These are phyloP conservation scores for Acanthoscelides obtectus DNA, from an alignment of 2,888 invertebrate genomes.

Conservation along the genomic window DNA sequence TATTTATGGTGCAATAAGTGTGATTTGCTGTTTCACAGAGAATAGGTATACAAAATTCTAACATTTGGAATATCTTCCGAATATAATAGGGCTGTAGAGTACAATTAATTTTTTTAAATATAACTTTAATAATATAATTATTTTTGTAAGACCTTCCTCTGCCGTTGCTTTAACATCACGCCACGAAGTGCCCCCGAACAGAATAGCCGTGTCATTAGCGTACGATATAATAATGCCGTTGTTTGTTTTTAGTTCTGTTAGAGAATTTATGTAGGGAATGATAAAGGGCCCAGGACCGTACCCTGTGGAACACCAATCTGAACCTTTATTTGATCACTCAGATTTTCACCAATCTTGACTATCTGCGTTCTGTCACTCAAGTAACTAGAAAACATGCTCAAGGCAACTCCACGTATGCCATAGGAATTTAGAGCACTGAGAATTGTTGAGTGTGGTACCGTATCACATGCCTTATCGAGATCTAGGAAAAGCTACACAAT, in stretches of 20 bases:
- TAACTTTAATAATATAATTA: too few species aligned
- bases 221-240: neutral
- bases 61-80: too few species aligned
- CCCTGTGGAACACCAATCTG: conserved; percentile 5
- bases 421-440: neutral
- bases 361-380: conserved; percentile 1
- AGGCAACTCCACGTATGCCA: neutral
- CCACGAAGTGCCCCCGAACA: neutral
- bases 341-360: too few species aligned
- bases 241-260: neutral
- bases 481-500: neutral
- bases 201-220: neutral
- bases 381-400: neutral
- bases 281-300: too few species aligned
- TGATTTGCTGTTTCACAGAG: too few species aligned
- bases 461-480: neutral
- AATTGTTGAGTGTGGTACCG: neutral
- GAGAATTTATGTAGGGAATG: neutral
- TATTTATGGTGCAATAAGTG: too few species aligned
- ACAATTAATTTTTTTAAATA: too few species aligned
- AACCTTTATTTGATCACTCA: neutral
- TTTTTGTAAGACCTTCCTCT: too few species aligned
- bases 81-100: too few species aligned
- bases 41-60: too few species aligned
- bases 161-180: too few species aligned